phyloP scores from a whole-genome alignment of 2,888 invertebrate genomes.

The Xestia rhomboidea region DNA sequence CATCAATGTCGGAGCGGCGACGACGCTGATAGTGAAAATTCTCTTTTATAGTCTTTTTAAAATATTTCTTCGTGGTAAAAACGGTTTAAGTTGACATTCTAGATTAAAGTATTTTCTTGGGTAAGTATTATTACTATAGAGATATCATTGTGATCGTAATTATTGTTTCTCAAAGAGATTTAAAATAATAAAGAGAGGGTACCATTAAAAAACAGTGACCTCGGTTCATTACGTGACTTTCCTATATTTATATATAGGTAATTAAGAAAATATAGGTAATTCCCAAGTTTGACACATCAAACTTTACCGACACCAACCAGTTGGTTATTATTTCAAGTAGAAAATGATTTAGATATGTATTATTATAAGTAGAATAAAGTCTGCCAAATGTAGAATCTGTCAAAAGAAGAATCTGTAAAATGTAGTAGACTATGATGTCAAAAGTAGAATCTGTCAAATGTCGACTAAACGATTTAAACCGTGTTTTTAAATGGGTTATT shows the following conservation, averaged over 20 bases:
- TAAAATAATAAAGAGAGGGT: neutral
- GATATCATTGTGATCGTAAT: neutral
- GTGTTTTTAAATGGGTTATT: no score
- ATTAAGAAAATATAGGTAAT: no score
- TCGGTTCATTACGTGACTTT: no score
- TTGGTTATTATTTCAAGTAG: neutral
- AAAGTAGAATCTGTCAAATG: no score
- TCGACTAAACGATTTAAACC: no score
- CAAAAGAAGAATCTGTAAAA: no score
- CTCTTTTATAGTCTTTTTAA: constrained; percentile 38
- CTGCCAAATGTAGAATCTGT: no score
- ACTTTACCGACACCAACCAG: neutral
- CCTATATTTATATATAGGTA: no score
- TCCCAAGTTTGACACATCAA: neutral
- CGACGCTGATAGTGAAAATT: constrained; percentile 28
- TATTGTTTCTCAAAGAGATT: neutral
- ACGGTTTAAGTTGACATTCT: neutral
- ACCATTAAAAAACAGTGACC: neutral
- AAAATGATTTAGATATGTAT: neutral
- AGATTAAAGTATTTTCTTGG: neutral
- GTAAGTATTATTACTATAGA: neutral
- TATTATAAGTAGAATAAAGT: neutral
- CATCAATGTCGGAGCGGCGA: constrained; percentile 39
- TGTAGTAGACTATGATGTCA: no score
- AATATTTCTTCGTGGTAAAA: constrained; percentile 27